These are phyloP conservation scores for Drymodes brunneopygia DNA, from an alignment of 2,113 vertebrate species.

Conservation along the genomic window DNA sequence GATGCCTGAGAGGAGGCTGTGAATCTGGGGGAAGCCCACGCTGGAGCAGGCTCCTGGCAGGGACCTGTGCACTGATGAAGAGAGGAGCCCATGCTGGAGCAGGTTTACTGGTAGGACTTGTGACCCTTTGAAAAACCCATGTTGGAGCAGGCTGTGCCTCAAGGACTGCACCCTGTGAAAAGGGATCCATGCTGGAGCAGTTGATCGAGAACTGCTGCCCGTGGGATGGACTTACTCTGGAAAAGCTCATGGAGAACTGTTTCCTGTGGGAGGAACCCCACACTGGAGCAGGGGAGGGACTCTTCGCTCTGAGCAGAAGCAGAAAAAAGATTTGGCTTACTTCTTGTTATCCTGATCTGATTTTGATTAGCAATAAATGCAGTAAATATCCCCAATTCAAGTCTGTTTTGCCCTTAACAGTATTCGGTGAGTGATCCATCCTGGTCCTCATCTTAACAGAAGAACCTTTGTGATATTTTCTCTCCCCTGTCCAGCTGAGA, in stretches of 20 bases:
- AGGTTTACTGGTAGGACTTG: neutral
- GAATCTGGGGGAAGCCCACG: neutral
- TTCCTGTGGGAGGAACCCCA: neutral
- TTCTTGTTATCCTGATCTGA: neutral
- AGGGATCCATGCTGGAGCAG: neutral
- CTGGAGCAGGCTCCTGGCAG: neutral
- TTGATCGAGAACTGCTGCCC: neutral
- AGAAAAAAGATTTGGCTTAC: neutral
- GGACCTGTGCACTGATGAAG: neutral
- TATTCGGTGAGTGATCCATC: neutral
- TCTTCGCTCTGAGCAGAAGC: neutral
- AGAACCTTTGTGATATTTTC: neutral
- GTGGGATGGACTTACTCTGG: neutral
- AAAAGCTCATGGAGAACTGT: neutral
- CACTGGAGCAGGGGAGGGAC: neutral
- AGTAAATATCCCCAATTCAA: neutral
- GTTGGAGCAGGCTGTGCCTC: neutral
- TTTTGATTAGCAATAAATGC: neutral
- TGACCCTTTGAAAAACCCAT: too few relatives aligned
- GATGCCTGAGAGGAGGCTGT: neutral
- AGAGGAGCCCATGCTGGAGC: fast-evolving
- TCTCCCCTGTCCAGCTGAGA: neutral
- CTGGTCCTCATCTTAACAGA: fast-evolving
- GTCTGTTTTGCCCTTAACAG: neutral
- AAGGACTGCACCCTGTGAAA: neutral